Evolutionary conservation across 2,888 invertebrate species (phyloP).

Genomic region (Caenorhabditis parvicauda): DNA sequence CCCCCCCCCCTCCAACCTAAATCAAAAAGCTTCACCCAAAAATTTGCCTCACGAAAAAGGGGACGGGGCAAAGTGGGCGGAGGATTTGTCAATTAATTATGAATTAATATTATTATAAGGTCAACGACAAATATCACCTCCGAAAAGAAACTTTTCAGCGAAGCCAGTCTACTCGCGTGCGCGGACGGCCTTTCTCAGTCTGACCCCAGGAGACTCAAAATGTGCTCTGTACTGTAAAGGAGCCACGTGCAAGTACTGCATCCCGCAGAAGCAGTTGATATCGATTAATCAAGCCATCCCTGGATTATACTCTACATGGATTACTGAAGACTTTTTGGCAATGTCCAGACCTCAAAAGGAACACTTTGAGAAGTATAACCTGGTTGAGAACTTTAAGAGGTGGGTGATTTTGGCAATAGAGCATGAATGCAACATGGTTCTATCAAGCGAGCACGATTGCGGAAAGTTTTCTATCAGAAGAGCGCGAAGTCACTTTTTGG

Average conservation of each 20-base stretch:
- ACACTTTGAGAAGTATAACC: slow-evolving; percentile 74
- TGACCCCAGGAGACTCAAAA: slow-evolving; percentile 42
- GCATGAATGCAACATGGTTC: too few relatives aligned
- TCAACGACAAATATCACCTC: too few relatives aligned
- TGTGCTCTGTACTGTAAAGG: slow-evolving; percentile 77
- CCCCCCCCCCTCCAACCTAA: too few relatives aligned
- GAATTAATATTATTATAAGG: not conserved
- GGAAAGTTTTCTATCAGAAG: not conserved
- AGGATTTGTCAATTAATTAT: too few relatives aligned
- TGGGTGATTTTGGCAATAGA: slow-evolving; percentile 61
- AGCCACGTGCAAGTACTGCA: slow-evolving; percentile 76
- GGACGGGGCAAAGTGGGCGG: too few relatives aligned
- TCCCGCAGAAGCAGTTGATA: too few relatives aligned
- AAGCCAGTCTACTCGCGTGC: slow-evolving; percentile 38
- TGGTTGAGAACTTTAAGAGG: slow-evolving; percentile 77
- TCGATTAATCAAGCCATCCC: slow-evolving; percentile 76
- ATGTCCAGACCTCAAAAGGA: slow-evolving; percentile 82
- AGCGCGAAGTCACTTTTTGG: too few relatives aligned
- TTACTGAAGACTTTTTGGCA: slow-evolving; percentile 82
- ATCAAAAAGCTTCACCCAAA: too few relatives aligned
- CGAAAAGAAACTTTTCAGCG: slow-evolving; percentile 23
- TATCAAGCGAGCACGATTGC: not conserved
- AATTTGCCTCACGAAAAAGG: too few relatives aligned
- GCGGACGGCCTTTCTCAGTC: slow-evolving; percentile 34
- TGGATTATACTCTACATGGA: slow-evolving; percentile 83